Evolutionary conservation across 2,113 vertebrate species (phyloP).

Genomic region (Poeciliopsis retropinna): DNA sequence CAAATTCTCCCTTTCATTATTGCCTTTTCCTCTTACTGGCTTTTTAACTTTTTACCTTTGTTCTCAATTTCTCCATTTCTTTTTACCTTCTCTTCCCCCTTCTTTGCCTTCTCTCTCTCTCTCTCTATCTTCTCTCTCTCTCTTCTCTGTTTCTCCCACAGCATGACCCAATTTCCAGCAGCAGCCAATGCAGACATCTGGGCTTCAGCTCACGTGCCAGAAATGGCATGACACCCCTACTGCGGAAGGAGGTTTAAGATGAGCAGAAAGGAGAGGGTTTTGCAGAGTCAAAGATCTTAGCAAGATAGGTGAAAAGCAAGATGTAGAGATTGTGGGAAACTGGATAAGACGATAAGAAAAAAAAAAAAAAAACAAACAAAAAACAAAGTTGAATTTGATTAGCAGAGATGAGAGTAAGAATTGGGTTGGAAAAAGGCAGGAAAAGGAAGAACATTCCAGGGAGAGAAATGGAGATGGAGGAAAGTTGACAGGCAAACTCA

Average conservation of each 20-base stretch:
- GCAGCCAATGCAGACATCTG: conserved; percentile 70
- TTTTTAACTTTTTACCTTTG: background rate
- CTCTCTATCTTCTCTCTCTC: too few relatives aligned
- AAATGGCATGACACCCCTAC: conserved; percentile 61
- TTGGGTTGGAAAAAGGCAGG: conserved; percentile 15
- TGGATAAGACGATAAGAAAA: background rate
- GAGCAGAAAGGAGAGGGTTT: background rate
- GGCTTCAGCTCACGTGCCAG: conserved; percentile 64
- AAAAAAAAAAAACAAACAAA: background rate
- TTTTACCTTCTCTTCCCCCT: conserved; percentile 7
- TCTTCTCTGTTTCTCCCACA: conserved; percentile 13
- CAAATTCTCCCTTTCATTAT: background rate
- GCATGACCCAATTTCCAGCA: conserved; percentile 68
- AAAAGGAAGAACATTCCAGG: conserved; percentile 23
- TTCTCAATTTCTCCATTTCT: background rate
- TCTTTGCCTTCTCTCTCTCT: conserved; percentile 2
- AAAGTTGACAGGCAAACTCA: conserved; percentile 26
- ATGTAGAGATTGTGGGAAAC: conserved; percentile 13
- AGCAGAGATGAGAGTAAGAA: background rate
- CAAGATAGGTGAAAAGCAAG: conserved; percentile 17
- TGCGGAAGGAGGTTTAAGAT: conserved; percentile 2
- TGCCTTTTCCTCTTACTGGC: background rate
- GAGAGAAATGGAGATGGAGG: conserved; percentile 6
- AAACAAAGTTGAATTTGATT: background rate
- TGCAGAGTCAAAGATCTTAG: conserved; percentile 24